A percentile compares a stretch with the other conserved stretches of the same genome.
These are phyloP conservation scores for Eupithecia vulgata DNA, from an alignment of 2,888 invertebrate genomes.

Conservation along the genomic window DNA sequence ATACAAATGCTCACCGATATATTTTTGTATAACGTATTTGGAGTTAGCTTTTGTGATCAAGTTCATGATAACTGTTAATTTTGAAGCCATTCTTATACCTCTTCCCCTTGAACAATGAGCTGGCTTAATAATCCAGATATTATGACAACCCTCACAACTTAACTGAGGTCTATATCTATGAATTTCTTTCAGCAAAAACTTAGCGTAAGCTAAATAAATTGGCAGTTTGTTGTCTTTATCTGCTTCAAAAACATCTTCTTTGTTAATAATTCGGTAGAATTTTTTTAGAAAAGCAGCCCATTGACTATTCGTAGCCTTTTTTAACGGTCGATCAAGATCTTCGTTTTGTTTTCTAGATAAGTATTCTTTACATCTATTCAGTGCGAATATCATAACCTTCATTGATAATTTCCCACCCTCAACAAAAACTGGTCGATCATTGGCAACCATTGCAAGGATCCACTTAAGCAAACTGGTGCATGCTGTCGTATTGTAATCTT, in stretches of 20 bases:
- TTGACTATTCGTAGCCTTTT: conserved; percentile 76
- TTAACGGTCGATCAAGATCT: conserved; percentile 84
- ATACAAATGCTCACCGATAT: conserved; percentile 87
- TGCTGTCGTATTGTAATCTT: conserved; percentile 91
- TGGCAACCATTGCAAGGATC: conserved; percentile 69
- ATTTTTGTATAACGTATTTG: conserved; percentile 94
- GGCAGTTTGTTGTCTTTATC: conserved; percentile 66
- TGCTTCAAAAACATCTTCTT: conserved; percentile 78
- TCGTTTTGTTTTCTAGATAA: conserved; percentile 84
- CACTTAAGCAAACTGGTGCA: conserved; percentile 90
- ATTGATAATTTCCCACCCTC: conserved; percentile 81
- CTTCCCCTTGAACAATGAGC: conserved; percentile 91
- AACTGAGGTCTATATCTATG: conserved; percentile 85
- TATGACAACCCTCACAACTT: conserved; percentile 90
- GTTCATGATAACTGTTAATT: conserved; percentile 88
- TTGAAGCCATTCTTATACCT: conserved; percentile 92
- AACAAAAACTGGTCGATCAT: conserved; percentile 74
- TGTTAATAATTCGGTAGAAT: conserved; percentile 86
- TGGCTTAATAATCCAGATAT: conserved; percentile 96
- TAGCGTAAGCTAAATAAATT: conserved; percentile 74
- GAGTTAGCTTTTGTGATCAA: conserved; percentile 83
- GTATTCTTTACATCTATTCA: conserved; percentile 88
- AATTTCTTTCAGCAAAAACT: conserved; percentile 84
- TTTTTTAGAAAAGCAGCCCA: conserved; percentile 88
- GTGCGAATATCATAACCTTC: conserved; percentile 87